Base-by-base conservation (phyloP, 2,888 invertebrate species). In the Calliopum simillimum region DNA sequence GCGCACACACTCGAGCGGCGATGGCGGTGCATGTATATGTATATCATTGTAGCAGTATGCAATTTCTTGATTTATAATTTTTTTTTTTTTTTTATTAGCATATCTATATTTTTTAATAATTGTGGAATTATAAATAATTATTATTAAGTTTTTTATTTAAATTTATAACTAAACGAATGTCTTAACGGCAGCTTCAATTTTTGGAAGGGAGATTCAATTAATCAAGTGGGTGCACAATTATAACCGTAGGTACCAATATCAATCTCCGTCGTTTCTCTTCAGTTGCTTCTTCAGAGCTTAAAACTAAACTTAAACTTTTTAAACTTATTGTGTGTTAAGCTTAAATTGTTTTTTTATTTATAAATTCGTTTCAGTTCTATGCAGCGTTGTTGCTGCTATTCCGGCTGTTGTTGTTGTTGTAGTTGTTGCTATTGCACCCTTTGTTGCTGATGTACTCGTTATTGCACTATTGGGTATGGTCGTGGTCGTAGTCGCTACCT, bases 321-420 rank as follows among this genome's bases (percentile, higher is more conserved):
- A n/a, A 33, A 33, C 33, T 8, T 33, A n/a, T n/a, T n/a, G n/a
- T n/a, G n/a, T 33, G 2, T 33, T 33, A 8, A 33, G 33, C 8
- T 33, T 33, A 33, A 8, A 33, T 33, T 4, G 5, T 33, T 33
- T 33, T 1, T 33, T 33, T 43, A 67, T 75, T 85, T 85, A 86
- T 81, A 86, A 83, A 84, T 86, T 86, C 79, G 86, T 86, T 84
- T 86, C 86, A 82, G 86, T 86, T 80, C 86, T 83, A 77, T 84
- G 82, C 73, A 84, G 81, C 71, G 82, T 78, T 47, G 58, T 47
- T 25, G 56, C 65, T 55, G 69, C 66, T 25, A 51, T 41, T 41
- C 43, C 25, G 19, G 61, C 61, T 19, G 63, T 49, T 53, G 66
- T 66, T 21, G 53, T 53, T 49, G 64, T 56, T 61, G 53, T 47